Conservation (phyloP, 2,888 invertebrate species). For the Macaria notata region DNA sequence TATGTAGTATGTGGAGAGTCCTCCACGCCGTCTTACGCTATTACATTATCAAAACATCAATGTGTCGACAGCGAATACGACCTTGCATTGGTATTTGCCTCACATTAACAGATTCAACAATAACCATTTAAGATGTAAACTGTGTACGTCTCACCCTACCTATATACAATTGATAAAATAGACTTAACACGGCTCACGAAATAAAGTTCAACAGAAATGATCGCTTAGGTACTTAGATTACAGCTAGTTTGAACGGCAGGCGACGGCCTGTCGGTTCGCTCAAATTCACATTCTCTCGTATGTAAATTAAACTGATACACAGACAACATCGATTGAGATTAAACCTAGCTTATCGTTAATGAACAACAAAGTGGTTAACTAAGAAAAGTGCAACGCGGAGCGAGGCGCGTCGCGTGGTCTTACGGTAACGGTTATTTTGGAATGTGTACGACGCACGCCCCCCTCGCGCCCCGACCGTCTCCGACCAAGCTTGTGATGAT, state of each 20-base stretch:
- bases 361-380: conserved; percentile 80
- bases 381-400: conserved; percentile 65
- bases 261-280: conserved; percentile 74
- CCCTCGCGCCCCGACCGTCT: conserved; percentile 37
- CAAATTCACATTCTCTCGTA: conserved; percentile 72
- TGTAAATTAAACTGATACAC: conserved; percentile 73
- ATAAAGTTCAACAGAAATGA: conserved; percentile 47
- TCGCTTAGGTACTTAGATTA: conserved; percentile 53
- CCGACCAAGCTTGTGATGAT: conserved; percentile 41
- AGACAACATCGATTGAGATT: conserved; percentile 79
- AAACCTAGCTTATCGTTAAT: conserved; percentile 80
- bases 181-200: conserved; percentile 73
- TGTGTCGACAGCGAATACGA: conserved; percentile 63
- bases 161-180: conserved; percentile 77
- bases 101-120: conserved; percentile 67
- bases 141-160: conserved; percentile 71
- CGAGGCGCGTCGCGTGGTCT: conserved; percentile 63
- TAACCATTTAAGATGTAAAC: conserved; percentile 65
- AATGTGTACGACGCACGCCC: conserved; percentile 72
- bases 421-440: conserved; percentile 73
- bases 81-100: conserved; percentile 65
- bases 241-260: conserved; percentile 72
- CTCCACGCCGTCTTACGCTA: conserved; percentile 47
- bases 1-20: conserved; percentile 43
- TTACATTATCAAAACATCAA: conserved; percentile 56